Conservation (phyloP, 1,140 invertebrate species). For the Caerostris darwini region DNA sequence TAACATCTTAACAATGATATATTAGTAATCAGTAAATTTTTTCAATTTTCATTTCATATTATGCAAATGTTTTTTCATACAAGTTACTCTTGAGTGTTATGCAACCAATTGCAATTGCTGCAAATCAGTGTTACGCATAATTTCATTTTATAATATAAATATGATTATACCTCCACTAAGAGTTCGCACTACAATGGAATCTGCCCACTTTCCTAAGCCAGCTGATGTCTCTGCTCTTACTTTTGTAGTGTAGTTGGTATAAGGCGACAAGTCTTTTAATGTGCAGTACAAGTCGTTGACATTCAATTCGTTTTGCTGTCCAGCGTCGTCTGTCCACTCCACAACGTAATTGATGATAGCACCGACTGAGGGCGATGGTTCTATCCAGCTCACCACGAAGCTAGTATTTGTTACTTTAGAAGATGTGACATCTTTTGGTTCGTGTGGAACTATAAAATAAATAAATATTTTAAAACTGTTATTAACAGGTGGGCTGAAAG, state of each 20-base stretch:
- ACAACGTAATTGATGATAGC: not conserved
- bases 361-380: not conserved
- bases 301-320: not conserved
- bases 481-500: no score
- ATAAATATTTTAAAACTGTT: not conserved
- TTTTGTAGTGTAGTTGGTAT: not conserved
- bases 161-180: not conserved
- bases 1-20: no score
- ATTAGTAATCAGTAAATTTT: no score
- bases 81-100: no score
- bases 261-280: not conserved
- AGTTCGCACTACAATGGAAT: not conserved
- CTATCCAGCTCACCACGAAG: constrained; percentile 30
- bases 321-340: not conserved
- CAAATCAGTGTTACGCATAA: no score
- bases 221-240: not conserved
- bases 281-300: not conserved
- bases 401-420: not conserved
- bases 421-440: not conserved
- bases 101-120: no score
- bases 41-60: no score
- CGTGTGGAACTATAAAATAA: constrained; percentile 47
- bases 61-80: no score
- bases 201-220: not conserved
- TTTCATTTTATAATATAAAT: no score